Conservation (phyloP, 2,888 invertebrate species). For the Halictus ligatus region DNA sequence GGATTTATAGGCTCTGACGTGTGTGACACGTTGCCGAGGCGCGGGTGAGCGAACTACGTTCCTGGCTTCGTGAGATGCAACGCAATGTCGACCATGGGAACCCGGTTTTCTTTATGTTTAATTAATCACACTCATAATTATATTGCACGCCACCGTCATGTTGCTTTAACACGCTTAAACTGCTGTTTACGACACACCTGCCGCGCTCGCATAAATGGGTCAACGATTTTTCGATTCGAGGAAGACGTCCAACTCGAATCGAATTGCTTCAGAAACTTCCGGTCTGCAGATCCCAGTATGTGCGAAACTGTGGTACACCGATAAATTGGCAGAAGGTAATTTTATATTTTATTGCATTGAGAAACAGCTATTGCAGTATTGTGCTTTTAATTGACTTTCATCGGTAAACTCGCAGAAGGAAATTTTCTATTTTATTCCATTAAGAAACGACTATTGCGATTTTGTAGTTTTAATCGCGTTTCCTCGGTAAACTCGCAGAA, state of each 20-base stretch:
- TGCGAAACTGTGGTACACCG: background rate
- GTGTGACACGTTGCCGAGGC: slow-evolving; percentile 40
- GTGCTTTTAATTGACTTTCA: background rate
- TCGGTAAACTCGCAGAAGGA: background rate
- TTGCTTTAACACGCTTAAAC: slow-evolving; percentile 47
- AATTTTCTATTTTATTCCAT: too few relatives aligned
- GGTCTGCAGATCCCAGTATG: background rate
- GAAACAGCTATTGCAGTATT: background rate
- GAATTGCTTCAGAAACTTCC: background rate
- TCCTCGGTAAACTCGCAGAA: background rate
- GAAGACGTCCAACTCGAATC: background rate
- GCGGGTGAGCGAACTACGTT: slow-evolving; percentile 11
- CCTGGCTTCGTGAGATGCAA: slow-evolving; percentile 52
- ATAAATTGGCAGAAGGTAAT: background rate
- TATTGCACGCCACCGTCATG: slow-evolving; percentile 48
- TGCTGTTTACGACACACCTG: slow-evolving; percentile 44
- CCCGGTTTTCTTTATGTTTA: slow-evolving; percentile 57
- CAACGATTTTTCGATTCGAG: slow-evolving; percentile 17
- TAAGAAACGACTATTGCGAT: too few relatives aligned
- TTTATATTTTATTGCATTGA: background rate
- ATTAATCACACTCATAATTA: slow-evolving; percentile 57
- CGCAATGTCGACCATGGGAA: slow-evolving; percentile 63
- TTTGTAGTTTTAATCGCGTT: background rate
- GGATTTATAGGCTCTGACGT: slow-evolving; percentile 50
- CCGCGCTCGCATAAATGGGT: slow-evolving; percentile 40